phyloP scores from a whole-genome alignment of 2,797 vertebrate species.

The Pristis pectinata region DNA sequence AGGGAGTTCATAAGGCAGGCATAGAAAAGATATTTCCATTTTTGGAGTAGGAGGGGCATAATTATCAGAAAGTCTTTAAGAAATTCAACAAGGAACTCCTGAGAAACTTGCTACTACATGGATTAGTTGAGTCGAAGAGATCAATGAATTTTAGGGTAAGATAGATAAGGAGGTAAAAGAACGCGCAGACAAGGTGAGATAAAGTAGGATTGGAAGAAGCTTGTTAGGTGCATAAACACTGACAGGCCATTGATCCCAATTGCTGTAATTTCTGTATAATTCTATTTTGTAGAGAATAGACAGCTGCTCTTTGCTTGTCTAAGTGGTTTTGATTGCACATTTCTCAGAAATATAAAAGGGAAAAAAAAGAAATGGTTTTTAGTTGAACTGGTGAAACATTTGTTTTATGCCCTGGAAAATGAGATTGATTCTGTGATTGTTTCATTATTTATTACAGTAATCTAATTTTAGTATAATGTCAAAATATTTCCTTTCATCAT shows the following conservation, averaged over 20 bases:
- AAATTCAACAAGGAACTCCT: not conserved
- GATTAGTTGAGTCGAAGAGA: not conserved
- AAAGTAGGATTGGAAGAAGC: not conserved
- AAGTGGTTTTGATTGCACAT: not conserved
- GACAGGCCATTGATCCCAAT: not conserved
- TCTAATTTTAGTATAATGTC: not conserved
- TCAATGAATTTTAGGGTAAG: no score
- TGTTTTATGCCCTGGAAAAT: not conserved
- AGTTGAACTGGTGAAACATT: not conserved
- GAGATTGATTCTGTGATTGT: not conserved
- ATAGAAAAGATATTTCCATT: not conserved
- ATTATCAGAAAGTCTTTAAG: not conserved
- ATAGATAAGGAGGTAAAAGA: not conserved
- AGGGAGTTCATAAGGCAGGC: not conserved
- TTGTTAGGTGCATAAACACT: not conserved
- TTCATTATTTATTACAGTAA: not conserved
- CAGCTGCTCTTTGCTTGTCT: not conserved
- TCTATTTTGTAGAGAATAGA: not conserved
- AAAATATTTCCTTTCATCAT: conserved; percentile 7
- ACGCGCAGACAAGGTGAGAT: not conserved
- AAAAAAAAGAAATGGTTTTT: not conserved
- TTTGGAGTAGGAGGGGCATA: not conserved
- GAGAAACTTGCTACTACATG: not conserved
- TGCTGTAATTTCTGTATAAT: not conserved
- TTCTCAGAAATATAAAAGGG: not conserved